Percentiles rank a stretch among this genome's conserved stretches.
These are phyloP conservation scores for Eupelmus urozonus DNA, from an alignment of 2,888 invertebrate species.

Conservation along the genomic window DNA sequence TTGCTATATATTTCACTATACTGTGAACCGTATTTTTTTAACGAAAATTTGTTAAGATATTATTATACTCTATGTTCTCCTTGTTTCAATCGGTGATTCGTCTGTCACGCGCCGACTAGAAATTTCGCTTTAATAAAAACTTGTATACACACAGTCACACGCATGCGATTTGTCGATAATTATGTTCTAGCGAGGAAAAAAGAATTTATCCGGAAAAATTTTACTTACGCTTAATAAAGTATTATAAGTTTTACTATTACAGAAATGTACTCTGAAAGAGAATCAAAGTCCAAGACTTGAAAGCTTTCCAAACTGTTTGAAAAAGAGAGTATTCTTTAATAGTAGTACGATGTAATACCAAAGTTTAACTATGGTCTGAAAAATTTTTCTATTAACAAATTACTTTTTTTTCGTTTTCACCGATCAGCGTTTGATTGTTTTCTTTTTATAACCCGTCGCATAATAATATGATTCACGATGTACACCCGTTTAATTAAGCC, in stretches of 20 bases:
- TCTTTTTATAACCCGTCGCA: slow-evolving; percentile 37
- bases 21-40: slow-evolving; percentile 54
- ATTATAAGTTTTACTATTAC: slow-evolving; percentile 50
- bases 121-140: slow-evolving; percentile 21
- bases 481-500: slow-evolving; percentile 45
- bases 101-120: neutral
- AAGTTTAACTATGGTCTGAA: slow-evolving; percentile 40
- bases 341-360: slow-evolving; percentile 47
- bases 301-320: slow-evolving; percentile 23
- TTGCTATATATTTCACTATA: slow-evolving; percentile 52
- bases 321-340: slow-evolving; percentile 24
- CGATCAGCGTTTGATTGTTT: slow-evolving; percentile 49
- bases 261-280: slow-evolving; percentile 41
- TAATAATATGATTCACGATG: slow-evolving; percentile 47
- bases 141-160: slow-evolving; percentile 15
- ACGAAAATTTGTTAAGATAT: slow-evolving; percentile 49
- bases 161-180: slow-evolving; percentile 7
- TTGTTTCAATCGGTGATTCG: slow-evolving; percentile 33
- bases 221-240: slow-evolving; percentile 27
- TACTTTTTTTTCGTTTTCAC: slow-evolving; percentile 27
- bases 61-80: slow-evolving; percentile 44
- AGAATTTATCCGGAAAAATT: slow-evolving; percentile 30
- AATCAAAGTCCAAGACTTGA: neutral
- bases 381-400: slow-evolving; percentile 31
- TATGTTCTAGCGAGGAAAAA: slow-evolving; percentile 27